Evolutionary conservation across 2,888 invertebrate genomes (phyloP), one percentile per base, ranked within the genome.

Genomic region (Cephus spinipes): DNA sequence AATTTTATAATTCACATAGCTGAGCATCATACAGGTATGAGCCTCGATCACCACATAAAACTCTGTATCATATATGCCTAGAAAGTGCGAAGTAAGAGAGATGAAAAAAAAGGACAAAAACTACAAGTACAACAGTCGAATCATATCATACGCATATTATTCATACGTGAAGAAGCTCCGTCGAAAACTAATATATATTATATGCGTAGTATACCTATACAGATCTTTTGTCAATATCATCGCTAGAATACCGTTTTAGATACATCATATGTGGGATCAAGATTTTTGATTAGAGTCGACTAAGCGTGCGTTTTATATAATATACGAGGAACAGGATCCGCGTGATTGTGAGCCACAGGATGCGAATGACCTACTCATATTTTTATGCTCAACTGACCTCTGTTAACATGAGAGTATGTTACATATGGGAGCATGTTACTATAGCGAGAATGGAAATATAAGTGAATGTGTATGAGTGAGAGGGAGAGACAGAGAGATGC

Each of bases 81-180:
- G 23, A 55, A 55, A 55, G 55, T 9, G 55, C 55, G 55, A 55
- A 55, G 6, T 23, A 23, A 55, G 69, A 76, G 69, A 68, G 35
- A 68, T 74, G 74, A 84, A 78, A 84, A 78, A 81, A 77, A 80
- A 79, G 68, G 81, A 79, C 78, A 80, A 84, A 55, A 55, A 55
- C 55, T 55, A 55, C 55, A 55, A 85, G 84, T 87, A 85, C 85
- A 88, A 87, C 78, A 85, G 87, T 23, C 85, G 83, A 85, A 83
- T 88, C 89, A 89, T 89, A 89, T 89, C 88, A 87, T 80, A 84
- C 55, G 23, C 23, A 55, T 55, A 23, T 55, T 55, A 23, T 9
- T 55, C 23, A 55, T 55, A 55, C 55, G 23, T 55, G 23, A 55
- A 55, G 55, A 55, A 9, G 55, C 23, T 55, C 55, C 55, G 23